phyloP scores from a whole-genome alignment of 92 coral and sea anemone genomes.

The Palythoa caribaeorum region DNA sequence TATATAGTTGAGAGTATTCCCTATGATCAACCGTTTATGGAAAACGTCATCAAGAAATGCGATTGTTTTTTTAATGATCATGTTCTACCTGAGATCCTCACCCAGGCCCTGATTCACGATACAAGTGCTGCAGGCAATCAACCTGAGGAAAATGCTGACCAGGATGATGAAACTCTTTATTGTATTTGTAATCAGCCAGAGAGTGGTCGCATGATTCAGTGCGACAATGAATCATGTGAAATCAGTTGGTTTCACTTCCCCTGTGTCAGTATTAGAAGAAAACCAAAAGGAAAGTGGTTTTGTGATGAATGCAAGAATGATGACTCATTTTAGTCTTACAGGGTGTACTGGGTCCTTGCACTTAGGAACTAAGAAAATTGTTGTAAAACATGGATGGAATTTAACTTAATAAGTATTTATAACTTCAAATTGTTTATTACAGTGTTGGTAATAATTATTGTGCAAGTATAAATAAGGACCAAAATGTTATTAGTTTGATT shows the following conservation, averaged over 20 bases:
- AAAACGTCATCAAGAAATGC: background rate
- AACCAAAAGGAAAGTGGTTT: constrained; percentile 65
- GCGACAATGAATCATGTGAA: constrained; percentile 62
- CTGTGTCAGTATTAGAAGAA: constrained; percentile 64
- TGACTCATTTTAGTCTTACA: constrained; percentile 3
- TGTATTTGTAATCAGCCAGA: constrained; percentile 71
- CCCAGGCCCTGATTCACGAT: constrained; percentile 18
- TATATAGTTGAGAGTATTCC: constrained; percentile 41
- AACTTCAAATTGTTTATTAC: background rate
- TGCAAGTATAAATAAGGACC: constrained; percentile 9
- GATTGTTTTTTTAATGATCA: constrained; percentile 26
- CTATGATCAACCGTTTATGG: constrained; percentile 25
- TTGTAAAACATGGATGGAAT: background rate
- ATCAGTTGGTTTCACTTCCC: constrained; percentile 70
- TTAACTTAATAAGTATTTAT: constrained; percentile 7
- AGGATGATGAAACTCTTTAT: constrained; percentile 34
- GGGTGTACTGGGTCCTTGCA: background rate
- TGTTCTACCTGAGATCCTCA: constrained; percentile 57
- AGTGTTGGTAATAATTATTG: background rate
- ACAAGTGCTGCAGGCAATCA: constrained; percentile 26
- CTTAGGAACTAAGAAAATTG: background rate
- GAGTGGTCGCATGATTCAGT: constrained; percentile 62
- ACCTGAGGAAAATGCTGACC: constrained; percentile 7
- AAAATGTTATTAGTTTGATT: constrained; percentile 2
- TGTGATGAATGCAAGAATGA: constrained; percentile 48